A percentile compares a stretch with the other conserved stretches of the same genome.
Evolutionary conservation across 2,797 vertebrate species (phyloP).

Genomic region (Anabas testudineus): DNA sequence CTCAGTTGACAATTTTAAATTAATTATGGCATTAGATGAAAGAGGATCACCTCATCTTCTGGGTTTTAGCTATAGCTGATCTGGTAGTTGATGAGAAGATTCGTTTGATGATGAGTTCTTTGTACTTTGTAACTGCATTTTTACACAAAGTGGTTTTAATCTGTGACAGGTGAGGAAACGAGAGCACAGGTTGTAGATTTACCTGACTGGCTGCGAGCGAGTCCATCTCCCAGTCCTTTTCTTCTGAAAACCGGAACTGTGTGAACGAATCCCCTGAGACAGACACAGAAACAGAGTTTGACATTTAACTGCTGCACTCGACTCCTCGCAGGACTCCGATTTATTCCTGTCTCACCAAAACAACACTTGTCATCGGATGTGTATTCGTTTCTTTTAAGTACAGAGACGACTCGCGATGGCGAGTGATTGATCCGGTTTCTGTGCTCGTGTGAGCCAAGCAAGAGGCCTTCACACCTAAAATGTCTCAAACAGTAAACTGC

Average conservation of each 20-base stretch:
- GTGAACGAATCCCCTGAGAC: constrained; percentile 92
- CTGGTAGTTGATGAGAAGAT: no score
- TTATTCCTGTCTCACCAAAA: not conserved
- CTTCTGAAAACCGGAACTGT: constrained; percentile 94
- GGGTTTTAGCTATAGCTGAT: no score
- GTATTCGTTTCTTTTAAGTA: not conserved
- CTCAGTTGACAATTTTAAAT: no score
- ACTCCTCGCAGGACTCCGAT: not conserved
- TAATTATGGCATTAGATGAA: no score
- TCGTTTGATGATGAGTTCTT: no score
- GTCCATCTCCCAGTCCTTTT: constrained; percentile 93
- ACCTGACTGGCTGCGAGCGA: constrained; percentile 86
- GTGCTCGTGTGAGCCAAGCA: not conserved
- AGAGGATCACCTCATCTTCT: no score
- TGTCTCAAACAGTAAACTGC: not conserved
- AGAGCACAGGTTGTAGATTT: constrained; percentile 44
- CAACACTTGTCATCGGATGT: constrained; percentile 2
- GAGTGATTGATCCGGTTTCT: not conserved
- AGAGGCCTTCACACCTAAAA: constrained; percentile 2
- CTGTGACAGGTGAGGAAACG: not conserved
- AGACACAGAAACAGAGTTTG: constrained; percentile 36
- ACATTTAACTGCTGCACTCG: not conserved
- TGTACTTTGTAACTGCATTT: constrained; percentile 1
- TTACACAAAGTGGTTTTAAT: not conserved
- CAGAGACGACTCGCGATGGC: not conserved